Evolutionary conservation across 2,797 vertebrate genomes (phyloP).

Genomic region (Apodemus agrarius): DNA sequence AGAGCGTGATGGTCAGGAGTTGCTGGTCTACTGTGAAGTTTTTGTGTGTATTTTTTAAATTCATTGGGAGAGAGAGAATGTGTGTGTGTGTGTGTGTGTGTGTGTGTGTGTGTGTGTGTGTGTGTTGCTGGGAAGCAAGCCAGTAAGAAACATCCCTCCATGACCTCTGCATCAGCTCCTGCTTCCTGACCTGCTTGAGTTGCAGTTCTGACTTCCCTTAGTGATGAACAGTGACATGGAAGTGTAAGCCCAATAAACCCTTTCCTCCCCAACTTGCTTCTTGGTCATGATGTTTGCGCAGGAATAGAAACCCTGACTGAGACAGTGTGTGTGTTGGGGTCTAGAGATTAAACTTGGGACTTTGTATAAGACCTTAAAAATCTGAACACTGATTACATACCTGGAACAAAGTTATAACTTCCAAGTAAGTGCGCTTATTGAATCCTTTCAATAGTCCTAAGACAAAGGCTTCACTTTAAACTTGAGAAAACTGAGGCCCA

Average conservation of each 20-base stretch:
- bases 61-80: too few relatives aligned
- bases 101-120: too few relatives aligned
- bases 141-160: too few relatives aligned
- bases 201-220: too few relatives aligned
- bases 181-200: too few relatives aligned
- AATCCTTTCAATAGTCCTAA: neutral
- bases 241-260: too few relatives aligned
- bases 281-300: too few relatives aligned
- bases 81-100: neutral
- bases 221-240: too few relatives aligned
- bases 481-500: neutral
- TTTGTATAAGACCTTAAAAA: neutral
- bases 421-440: neutral
- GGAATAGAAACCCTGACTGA: too few relatives aligned
- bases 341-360: neutral
- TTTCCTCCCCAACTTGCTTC: too few relatives aligned
- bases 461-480: neutral
- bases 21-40: neutral
- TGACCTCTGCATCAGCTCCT: too few relatives aligned
- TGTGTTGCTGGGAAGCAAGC: too few relatives aligned
- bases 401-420: neutral
- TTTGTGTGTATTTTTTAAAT: neutral
- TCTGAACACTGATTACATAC: accelerated
- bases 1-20: accelerated
- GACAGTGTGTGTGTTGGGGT: neutral